Conservation (phyloP, 2,888 invertebrate species). For the Synergus itoensis region DNA sequence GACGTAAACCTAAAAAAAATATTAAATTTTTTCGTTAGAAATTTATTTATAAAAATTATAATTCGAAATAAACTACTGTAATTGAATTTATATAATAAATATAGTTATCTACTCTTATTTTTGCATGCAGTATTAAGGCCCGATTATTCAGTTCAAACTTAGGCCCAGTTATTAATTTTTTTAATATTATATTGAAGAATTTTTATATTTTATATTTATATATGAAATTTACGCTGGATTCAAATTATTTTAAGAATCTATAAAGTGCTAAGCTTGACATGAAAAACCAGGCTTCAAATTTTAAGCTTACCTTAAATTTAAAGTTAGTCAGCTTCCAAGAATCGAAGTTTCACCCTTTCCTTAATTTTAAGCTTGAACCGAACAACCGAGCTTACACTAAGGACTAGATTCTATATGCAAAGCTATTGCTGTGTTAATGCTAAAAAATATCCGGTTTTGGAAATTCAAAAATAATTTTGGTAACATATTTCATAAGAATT, state of each 20-base stretch:
- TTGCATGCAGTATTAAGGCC: slow-evolving; percentile 8
- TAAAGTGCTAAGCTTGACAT: not conserved
- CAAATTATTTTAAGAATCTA: not conserved
- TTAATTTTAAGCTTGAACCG: slow-evolving; percentile 29
- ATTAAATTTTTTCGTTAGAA: not conserved
- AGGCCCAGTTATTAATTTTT: not conserved
- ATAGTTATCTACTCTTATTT: slow-evolving; percentile 7
- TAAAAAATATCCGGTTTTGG: not conserved
- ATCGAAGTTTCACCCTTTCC: slow-evolving; percentile 17
- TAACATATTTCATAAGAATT: not conserved
- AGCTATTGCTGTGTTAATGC: slow-evolving; percentile 11
- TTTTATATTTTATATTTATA: not conserved
- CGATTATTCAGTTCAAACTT: slow-evolving; percentile 15
- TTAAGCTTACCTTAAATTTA: slow-evolving; percentile 33
- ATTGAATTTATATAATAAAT: not conserved
- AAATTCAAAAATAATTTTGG: not conserved
- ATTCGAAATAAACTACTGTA: not conserved
- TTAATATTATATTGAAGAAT: not conserved
- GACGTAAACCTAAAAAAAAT: slow-evolving; percentile 67
- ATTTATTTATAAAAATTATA: not conserved
- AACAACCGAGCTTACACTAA: slow-evolving; percentile 20
- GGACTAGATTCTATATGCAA: not conserved
- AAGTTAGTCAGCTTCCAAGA: slow-evolving; percentile 37
- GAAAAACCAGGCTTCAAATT: not conserved
- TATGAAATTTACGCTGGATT: not conserved